These are phyloP conservation scores for Gortyna flavago DNA, from an alignment of 2,888 invertebrate species.

Conservation along the genomic window DNA sequence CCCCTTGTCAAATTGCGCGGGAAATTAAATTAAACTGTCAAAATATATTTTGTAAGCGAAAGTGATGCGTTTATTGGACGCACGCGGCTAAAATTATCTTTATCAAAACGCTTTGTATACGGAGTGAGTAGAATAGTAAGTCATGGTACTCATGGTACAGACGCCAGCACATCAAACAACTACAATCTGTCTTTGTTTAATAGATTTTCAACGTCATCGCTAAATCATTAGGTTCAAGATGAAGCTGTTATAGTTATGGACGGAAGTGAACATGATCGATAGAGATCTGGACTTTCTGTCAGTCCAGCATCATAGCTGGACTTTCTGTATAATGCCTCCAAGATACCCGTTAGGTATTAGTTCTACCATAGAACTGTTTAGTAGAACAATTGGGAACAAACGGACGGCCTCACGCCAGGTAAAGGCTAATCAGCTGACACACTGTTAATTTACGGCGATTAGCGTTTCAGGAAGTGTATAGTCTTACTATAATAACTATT, in stretches of 20 bases:
- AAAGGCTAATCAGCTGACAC: neutral
- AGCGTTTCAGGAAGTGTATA: neutral
- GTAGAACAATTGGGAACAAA: too few species aligned
- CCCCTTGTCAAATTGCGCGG: constrained; percentile 61
- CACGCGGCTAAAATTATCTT: constrained; percentile 60
- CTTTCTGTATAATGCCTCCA: neutral
- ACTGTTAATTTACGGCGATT: neutral
- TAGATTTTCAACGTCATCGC: too few species aligned
- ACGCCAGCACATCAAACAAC: too few species aligned
- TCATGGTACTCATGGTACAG: neutral
- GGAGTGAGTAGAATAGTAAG: constrained; percentile 31
- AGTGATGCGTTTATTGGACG: constrained; percentile 53
- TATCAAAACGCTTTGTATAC: constrained; percentile 34
- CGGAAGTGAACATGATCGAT: neutral
- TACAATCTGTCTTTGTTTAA: too few species aligned
- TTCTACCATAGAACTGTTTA: too few species aligned
- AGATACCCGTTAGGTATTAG: neutral
- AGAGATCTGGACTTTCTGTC: neutral
- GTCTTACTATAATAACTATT: neutral
- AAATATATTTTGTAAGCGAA: constrained; percentile 68
- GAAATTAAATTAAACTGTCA: constrained; percentile 71
- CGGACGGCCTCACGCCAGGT: neutral
- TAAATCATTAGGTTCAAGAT: too few species aligned
- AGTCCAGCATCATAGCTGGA: too few species aligned
- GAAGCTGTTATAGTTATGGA: neutral